Base-by-base conservation (phyloP, 1,140 invertebrate genomes). In the Conopomorpha cramerella region DNA sequence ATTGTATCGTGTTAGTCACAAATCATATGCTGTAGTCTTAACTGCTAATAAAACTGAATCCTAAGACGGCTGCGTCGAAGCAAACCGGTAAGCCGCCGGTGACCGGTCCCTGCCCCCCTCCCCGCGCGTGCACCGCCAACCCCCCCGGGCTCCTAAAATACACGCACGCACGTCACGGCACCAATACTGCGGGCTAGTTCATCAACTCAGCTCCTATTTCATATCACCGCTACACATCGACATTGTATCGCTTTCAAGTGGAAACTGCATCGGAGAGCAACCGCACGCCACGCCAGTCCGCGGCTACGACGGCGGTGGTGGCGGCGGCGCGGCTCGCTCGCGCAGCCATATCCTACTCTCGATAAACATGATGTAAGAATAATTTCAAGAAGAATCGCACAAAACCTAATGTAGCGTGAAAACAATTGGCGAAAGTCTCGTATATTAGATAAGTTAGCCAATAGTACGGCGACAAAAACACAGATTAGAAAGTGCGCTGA, bases 351-450 rank as follows among this genome's bases (percentile, higher is more conserved):
- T n/a, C n/a, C n/a, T n/a, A n/a, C n/a, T n/a, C n/a, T n/a, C n/a
- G n/a, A n/a, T n/a, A n/a, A n/a, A n/a, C n/a, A n/a, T n/a, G n/a
- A n/a, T n/a, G n/a, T n/a, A n/a, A n/a, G n/a, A n/a, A n/a, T n/a
- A n/a, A n/a, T n/a, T n/a, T n/a, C n/a, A n/a, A n/a, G n/a, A n/a
- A n/a, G n/a, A n/a, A n/a, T n/a, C n/a, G n/a, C n/a, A n/a, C n/a
- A n/a, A n/a, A n/a, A 63, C 52, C 52, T 65, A 68, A 67, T 72
- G 54, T 54, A 63, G 55, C 71, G 62, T 72, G 67, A 68, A 71
- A 71, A 76, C 71, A 76, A 76, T 76, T 58, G 70, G 67, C 65
- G 71, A 76, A 76, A 76, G 71, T 71, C 46, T 55, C 47, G 51
- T 60, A 60, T 55, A 55, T 47, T 34, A 10, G 36, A 53, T 46